Conservation (phyloP, 2,888 invertebrate species). For the Eristalinus sepulchralis region DNA sequence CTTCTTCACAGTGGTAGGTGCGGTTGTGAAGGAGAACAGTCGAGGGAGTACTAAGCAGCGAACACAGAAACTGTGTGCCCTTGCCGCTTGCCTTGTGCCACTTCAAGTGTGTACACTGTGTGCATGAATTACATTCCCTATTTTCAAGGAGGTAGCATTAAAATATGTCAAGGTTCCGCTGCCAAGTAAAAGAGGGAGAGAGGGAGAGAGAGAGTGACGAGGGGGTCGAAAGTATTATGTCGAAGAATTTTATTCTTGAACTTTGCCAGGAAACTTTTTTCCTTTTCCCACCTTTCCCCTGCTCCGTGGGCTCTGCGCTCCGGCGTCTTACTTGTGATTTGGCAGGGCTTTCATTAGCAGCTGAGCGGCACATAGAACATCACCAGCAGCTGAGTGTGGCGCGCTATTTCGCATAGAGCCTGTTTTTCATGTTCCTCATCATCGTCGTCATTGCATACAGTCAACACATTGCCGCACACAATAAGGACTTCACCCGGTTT, state of each 20-base stretch:
- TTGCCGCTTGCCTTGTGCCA: conserved; percentile 43
- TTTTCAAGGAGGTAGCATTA: conserved; percentile 53
- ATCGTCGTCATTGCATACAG: not conserved
- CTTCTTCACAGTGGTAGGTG: not conserved
- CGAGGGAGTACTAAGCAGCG: no score
- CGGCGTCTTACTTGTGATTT: not conserved
- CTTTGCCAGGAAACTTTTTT: conserved; percentile 14
- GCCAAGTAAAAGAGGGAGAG: not conserved
- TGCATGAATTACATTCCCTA: conserved; percentile 62
- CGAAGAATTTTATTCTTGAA: conserved; percentile 49
- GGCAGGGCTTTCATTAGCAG: not conserved
- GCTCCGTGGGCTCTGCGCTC: not conserved
- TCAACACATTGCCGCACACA: not conserved
- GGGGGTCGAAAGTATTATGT: conserved; percentile 57
- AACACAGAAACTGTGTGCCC: not conserved
- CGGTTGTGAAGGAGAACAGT: not conserved
- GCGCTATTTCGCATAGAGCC: not conserved
- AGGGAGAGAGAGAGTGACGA: conserved; percentile 11
- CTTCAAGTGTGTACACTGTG: conserved; percentile 53
- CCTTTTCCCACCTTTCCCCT: conserved; percentile 9
- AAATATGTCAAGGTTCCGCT: conserved; percentile 65
- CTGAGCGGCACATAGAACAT: not conserved
- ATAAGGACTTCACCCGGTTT: not conserved
- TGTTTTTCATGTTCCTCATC: not conserved
- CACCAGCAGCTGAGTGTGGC: not conserved